Evolutionary conservation across 2,113 vertebrate species (phyloP).

Genomic region (Aegithalos caudatus): DNA sequence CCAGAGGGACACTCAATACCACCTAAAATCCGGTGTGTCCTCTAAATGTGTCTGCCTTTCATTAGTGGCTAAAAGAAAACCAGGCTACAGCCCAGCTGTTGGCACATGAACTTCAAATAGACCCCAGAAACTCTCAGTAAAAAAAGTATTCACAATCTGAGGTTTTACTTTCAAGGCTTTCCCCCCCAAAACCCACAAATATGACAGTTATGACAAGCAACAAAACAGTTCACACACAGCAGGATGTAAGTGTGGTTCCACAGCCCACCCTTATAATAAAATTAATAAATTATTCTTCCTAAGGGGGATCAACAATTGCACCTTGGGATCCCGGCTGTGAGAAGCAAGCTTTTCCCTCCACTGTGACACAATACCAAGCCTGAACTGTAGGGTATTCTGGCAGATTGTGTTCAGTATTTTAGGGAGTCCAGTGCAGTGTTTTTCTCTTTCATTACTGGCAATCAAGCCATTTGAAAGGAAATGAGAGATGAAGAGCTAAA

Average conservation of each 20-base stretch:
- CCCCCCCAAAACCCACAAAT: background rate
- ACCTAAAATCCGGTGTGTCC: background rate
- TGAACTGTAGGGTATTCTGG: background rate
- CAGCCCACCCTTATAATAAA: background rate
- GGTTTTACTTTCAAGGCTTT: background rate
- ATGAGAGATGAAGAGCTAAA: constrained; percentile 35
- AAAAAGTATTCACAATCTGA: background rate
- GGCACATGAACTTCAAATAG: background rate
- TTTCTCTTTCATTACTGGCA: constrained; percentile 26
- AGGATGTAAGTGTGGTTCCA: background rate
- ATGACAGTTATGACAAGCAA: background rate
- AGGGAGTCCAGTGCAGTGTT: constrained; percentile 9
- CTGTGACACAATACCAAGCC: background rate
- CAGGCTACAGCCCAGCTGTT: background rate
- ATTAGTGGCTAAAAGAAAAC: background rate
- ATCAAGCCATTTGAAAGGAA: constrained; percentile 50
- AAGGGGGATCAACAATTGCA: background rate
- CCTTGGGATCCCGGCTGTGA: background rate
- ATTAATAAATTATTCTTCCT: background rate
- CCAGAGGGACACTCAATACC: background rate
- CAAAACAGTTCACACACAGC: background rate
- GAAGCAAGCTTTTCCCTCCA: background rate
- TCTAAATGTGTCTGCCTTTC: background rate
- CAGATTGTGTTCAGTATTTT: background rate
- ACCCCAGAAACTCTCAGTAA: background rate